These are phyloP conservation scores for Agriopis marginaria DNA, from an alignment of 2,888 invertebrate genomes.

Conservation along the genomic window DNA sequence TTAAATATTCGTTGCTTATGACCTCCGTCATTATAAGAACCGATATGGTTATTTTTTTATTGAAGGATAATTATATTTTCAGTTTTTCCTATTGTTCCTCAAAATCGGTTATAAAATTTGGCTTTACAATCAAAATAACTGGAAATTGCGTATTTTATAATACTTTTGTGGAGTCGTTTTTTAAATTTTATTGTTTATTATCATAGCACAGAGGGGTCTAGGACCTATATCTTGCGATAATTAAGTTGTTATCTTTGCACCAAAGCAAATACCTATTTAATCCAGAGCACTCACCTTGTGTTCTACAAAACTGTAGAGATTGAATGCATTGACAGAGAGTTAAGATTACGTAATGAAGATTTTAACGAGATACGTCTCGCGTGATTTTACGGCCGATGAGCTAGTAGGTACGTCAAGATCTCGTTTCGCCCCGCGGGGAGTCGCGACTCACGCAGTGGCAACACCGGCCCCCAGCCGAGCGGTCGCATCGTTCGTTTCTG, in stretches of 20 bases:
- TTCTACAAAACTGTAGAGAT: conserved; percentile 26
- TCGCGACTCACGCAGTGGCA: conserved; percentile 73
- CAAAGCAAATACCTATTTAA: conserved; percentile 9
- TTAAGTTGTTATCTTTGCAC: conserved; percentile 18
- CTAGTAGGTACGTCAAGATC: conserved; percentile 55
- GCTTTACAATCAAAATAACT: too few relatives aligned
- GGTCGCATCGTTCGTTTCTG: conserved; percentile 68
- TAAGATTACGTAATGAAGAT: conserved; percentile 54
- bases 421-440: conserved; percentile 56
- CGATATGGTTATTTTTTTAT: too few relatives aligned
- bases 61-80: too few relatives aligned
- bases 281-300: conserved; percentile 9
- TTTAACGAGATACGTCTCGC: conserved; percentile 53
- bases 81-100: too few relatives aligned
- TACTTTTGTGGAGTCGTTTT: too few relatives aligned
- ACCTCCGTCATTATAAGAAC: too few relatives aligned
- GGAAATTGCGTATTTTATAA: too few relatives aligned
- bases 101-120: too few relatives aligned
- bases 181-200: too few relatives aligned
- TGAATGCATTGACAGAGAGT: conserved; percentile 49
- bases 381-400: conserved; percentile 59
- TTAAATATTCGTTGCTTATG: too few relatives aligned
- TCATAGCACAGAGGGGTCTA: too few relatives aligned
- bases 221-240: not conserved
- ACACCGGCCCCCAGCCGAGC: conserved; percentile 75